These are phyloP conservation scores for Latrodectus elegans DNA, from an alignment of 2,888 invertebrate species.

Conservation along the genomic window DNA sequence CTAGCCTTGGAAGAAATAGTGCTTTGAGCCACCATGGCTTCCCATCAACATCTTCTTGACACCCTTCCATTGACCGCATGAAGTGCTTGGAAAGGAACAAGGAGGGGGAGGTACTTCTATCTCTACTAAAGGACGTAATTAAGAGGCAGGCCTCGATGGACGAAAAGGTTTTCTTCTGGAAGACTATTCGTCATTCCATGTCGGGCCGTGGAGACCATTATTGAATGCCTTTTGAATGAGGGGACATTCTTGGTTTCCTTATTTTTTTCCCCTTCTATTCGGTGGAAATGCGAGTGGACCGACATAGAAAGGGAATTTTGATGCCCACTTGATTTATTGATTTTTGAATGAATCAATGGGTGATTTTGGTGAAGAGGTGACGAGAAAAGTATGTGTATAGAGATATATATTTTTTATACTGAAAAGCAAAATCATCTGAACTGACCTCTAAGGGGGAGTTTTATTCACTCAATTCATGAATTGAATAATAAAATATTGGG, in stretches of 20 bases:
- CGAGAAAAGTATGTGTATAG: no score
- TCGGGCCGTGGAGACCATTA: slow-evolving; percentile 23
- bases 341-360: slow-evolving; percentile 17
- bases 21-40: not conserved
- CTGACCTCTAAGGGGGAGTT: no score
- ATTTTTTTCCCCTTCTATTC: no score
- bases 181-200: slow-evolving; percentile 44
- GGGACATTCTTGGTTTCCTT: slow-evolving; percentile 26
- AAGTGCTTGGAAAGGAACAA: slow-evolving; percentile 11
- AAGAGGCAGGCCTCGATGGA: slow-evolving; percentile 42
- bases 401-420: no score
- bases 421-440: no score
- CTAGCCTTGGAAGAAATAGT: slow-evolving; percentile 12
- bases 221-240: slow-evolving; percentile 50
- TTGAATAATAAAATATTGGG: no score
- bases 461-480: no score
- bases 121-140: slow-evolving; percentile 48
- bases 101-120: slow-evolving; percentile 22
- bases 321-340: slow-evolving; percentile 50
- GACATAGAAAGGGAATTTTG: not conserved
- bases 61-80: slow-evolving; percentile 46
- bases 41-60: slow-evolving; percentile 34
- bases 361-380: not conserved
- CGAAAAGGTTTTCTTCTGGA: slow-evolving; percentile 54
- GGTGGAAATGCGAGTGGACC: slow-evolving; percentile 9